Evolutionary conservation across 1,140 invertebrate species (phyloP).

Genomic region (Musca domestica): DNA sequence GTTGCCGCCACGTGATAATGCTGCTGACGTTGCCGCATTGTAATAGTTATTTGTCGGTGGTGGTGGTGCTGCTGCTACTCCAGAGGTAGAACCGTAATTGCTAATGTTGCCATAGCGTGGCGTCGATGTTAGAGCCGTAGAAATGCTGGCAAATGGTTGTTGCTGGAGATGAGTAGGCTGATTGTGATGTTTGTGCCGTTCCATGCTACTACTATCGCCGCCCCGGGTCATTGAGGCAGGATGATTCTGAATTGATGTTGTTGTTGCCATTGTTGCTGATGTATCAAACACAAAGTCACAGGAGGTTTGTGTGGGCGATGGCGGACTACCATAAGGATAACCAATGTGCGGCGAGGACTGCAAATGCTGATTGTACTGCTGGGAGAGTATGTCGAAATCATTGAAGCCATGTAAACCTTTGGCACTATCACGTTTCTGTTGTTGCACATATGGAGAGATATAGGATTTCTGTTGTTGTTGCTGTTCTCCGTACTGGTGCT

Average conservation of each 20-base stretch:
- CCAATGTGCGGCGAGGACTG: slow-evolving; percentile 45
- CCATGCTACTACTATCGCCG: too few relatives aligned
- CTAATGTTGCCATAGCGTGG: slow-evolving; percentile 32
- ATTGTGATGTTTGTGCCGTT: too few relatives aligned
- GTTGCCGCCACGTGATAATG: neutral
- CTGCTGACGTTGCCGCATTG: neutral
- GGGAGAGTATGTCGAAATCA: slow-evolving; percentile 47
- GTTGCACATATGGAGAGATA: slow-evolving; percentile 46
- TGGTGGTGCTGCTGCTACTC: neutral
- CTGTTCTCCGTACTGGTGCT: slow-evolving; percentile 17
- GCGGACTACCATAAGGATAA: slow-evolving; percentile 49
- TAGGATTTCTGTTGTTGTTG: slow-evolving; percentile 27
- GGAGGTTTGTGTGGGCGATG: slow-evolving; percentile 44
- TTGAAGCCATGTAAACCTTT: slow-evolving; percentile 49
- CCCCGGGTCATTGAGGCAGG: too few relatives aligned
- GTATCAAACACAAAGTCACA: slow-evolving; percentile 29
- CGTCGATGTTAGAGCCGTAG: slow-evolving; percentile 10
- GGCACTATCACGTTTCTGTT: slow-evolving; percentile 47
- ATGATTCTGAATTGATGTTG: neutral
- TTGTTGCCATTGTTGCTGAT: slow-evolving; percentile 30
- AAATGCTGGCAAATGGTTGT: slow-evolving; percentile 4
- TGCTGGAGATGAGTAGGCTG: neutral
- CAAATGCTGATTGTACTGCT: slow-evolving; percentile 47
- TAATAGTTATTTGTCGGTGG: neutral
- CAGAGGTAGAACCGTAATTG: slow-evolving; percentile 14